A percentile compares a stretch with the other conserved stretches of the same genome.
Evolutionary conservation across 2,888 invertebrate species (phyloP).

Genomic region (Epirrita christyi): DNA sequence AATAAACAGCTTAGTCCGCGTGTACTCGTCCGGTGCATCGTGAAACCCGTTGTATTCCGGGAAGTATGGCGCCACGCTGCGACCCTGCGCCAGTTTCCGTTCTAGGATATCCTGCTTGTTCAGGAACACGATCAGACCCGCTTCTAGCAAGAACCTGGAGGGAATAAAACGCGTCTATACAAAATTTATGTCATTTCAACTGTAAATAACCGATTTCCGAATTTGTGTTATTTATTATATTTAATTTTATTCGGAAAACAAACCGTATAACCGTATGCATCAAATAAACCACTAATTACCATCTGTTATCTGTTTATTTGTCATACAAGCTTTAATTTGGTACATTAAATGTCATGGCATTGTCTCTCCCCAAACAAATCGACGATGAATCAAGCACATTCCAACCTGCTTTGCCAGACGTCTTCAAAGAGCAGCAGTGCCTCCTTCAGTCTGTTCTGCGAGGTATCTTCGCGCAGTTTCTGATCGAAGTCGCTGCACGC

Average conservation of each 20-base stretch:
- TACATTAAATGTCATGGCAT: too few relatives aligned
- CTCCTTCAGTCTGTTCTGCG: slow-evolving; percentile 89
- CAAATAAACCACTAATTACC: too few relatives aligned
- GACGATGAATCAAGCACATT: too few relatives aligned
- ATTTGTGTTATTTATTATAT: too few relatives aligned
- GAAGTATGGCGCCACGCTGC: slow-evolving; percentile 87
- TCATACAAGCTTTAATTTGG: too few relatives aligned
- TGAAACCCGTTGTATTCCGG: slow-evolving; percentile 86
- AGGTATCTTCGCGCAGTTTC: slow-evolving; percentile 88
- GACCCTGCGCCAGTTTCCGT: slow-evolving; percentile 88
- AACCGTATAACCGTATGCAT: too few relatives aligned
- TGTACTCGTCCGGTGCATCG: slow-evolving; percentile 86
- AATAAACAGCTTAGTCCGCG: slow-evolving; percentile 87
- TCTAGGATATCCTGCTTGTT: slow-evolving; percentile 93
- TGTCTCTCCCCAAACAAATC: too few relatives aligned
- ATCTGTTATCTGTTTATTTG: too few relatives aligned
- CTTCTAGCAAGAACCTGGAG: slow-evolving; percentile 88
- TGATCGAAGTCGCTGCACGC: slow-evolving; percentile 93
- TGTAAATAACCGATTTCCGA: too few relatives aligned
- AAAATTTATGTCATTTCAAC: not conserved
- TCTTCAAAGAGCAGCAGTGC: slow-evolving; percentile 89
- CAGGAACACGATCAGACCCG: slow-evolving; percentile 92
- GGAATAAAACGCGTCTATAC: not conserved
- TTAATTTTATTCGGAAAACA: too few relatives aligned
- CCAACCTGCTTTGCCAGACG: slow-evolving; percentile 89